Evolutionary conservation across 30 jellyfish, hydroid and myxozoan genomes (phyloP).

Genomic region (Turritopsis rubra): DNA sequence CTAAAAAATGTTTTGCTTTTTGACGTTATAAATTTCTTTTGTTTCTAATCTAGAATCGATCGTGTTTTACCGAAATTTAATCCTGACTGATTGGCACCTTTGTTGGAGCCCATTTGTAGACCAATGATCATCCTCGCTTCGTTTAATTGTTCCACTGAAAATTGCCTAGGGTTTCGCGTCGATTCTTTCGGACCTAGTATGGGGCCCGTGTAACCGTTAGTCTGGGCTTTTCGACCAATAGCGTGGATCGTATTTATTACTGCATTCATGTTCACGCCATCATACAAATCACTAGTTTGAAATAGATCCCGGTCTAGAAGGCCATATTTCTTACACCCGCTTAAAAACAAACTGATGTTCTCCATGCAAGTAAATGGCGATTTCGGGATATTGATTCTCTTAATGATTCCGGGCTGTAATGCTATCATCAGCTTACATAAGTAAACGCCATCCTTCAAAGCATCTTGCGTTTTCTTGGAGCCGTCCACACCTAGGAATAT

Average conservation of each 20-base stretch:
- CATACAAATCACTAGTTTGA: conserved; percentile 52
- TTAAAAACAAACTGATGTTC: conserved; percentile 30
- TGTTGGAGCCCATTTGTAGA: conserved; percentile 93
- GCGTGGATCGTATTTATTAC: conserved; percentile 84
- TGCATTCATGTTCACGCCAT: conserved; percentile 38
- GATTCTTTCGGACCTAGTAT: conserved; percentile 93
- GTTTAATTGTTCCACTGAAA: conserved; percentile 76
- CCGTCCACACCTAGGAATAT: conserved; percentile 40
- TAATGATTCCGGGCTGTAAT: conserved; percentile 31
- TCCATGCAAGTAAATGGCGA: conserved; percentile 65
- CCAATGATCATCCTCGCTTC: conserved; percentile 80
- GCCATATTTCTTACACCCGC: conserved; percentile 39
- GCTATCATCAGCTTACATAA: conserved; percentile 36
- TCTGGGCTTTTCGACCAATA: conserved; percentile 73
- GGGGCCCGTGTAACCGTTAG: conserved; percentile 65
- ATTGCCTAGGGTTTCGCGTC: conserved; percentile 59
- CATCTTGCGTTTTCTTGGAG: conserved; percentile 22
- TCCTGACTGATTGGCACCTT: conserved; percentile 99
- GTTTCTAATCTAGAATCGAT: conserved; percentile 64
- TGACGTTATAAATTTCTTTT: not conserved
- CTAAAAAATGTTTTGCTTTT: too few species aligned
- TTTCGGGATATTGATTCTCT: conserved; percentile 32
- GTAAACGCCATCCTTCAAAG: conserved; percentile 53
- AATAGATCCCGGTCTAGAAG: conserved; percentile 21
- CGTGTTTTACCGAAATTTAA: conserved; percentile 94